Evolutionary conservation across 2,888 invertebrate species (phyloP), one percentile per base, ranked within the genome.

Genomic region (Acanthopleura granulata): DNA sequence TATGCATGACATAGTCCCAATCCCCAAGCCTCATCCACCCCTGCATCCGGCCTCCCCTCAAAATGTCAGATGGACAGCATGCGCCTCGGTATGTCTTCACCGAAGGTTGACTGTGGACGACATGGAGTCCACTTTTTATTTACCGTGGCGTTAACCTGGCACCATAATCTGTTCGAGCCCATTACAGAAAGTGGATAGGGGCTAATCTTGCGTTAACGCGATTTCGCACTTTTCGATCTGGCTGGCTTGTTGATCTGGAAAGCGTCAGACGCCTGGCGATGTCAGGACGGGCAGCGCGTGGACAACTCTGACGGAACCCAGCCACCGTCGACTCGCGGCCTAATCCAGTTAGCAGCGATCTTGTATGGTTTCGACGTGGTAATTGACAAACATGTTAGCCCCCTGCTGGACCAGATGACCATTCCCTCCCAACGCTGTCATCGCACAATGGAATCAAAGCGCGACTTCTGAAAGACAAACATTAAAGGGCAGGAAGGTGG

Each of bases 331-430:
- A n/a, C 22, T 57, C 57, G 6, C 18, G 12, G 57, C 22, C 6
- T 57, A 57, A 57, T 57, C 57, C n/a, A n/a, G 57, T 57, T 57
- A 57, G 57, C 22, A 57, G 57, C 18, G 57, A 57, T 57, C 57
- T 22, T 57, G 18, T 18, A 57, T 57, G 22, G 57, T 57, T n/a
- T n/a, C 22, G 18, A 22, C 57, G 57, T n/a, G 22, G 57, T 57
- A 57, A 57, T 57, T 57, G 57, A 22, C 57, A 57, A 57, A 57
- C 22, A 57, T 12, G 57, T 57, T 57, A 57, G 22, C 57, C 57
- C n/a, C 22, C n/a, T 6, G 57, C 57, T 40, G 9, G 40, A 40
- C 40, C 40, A 40, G 40, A 40, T 40, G 40, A 40, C 40, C 40
- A 40, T 3, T 40, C 40, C 40, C 9, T 40, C 40, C 40, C 4